A percentile compares a stretch with the other conserved stretches of the same genome.
These are phyloP conservation scores for Petrocephalus zakoni DNA, from an alignment of 2,113 vertebrate species.

Conservation along the genomic window DNA sequence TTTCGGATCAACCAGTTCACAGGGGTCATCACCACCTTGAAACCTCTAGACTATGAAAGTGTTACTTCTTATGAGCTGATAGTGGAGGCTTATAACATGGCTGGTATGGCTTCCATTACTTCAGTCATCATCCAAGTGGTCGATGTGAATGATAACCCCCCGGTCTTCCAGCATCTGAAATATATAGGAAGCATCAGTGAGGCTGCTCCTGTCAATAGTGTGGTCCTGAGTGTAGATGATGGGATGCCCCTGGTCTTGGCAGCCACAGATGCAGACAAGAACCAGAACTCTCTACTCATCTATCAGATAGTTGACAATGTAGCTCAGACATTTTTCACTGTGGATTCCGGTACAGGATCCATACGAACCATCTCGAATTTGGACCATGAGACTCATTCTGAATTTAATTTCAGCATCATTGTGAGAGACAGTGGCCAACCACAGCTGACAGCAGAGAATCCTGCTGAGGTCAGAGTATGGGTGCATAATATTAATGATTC, in stretches of 20 bases:
- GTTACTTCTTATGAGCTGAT: constrained; percentile 71
- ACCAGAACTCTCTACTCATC: constrained; percentile 84
- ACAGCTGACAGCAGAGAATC: constrained; percentile 74
- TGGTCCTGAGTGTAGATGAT: constrained; percentile 66
- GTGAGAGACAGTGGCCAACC: constrained; percentile 89
- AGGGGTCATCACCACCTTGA: constrained; percentile 81
- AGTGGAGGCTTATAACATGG: constrained; percentile 83
- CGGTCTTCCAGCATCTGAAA: constrained; percentile 76
- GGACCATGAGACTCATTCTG: constrained; percentile 82
- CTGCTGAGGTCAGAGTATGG: constrained; percentile 81
- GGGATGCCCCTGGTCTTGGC: constrained; percentile 81
- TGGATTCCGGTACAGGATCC: constrained; percentile 90
- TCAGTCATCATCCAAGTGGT: constrained; percentile 65
- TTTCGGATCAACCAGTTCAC: constrained; percentile 87
- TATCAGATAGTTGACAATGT: constrained; percentile 89
- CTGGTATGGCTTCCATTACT: constrained; percentile 77
- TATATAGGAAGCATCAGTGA: constrained; percentile 82
- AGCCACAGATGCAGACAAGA: constrained; percentile 81
- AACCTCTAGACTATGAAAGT: constrained; percentile 77
- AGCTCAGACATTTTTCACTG: constrained; percentile 83
- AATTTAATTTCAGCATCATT: constrained; percentile 82
- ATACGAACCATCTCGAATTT: constrained; percentile 84
- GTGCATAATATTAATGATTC: constrained; percentile 92
- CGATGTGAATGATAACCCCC: constrained; percentile 64
- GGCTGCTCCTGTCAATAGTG: constrained; percentile 81